Evolutionary conservation across 92 coral and sea anemone genomes (phyloP), one percentile per base, ranked within the genome.

Genomic region (Siderastrea siderea): DNA sequence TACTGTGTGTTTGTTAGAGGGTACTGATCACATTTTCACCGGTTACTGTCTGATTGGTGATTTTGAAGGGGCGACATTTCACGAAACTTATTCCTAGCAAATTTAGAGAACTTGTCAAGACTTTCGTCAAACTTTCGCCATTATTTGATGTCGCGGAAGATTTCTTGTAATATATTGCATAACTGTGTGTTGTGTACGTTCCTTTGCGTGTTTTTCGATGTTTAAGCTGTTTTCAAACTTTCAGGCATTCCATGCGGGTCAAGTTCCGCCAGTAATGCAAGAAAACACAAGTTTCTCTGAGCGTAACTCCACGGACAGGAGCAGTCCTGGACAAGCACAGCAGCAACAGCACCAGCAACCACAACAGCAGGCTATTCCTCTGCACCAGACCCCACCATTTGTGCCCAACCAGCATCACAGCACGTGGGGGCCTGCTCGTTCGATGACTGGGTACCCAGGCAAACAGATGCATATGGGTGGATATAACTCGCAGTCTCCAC

Each of bases 351-450:
- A 57, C 5, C 84, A 67, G 71, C 84, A 87, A 43, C 74, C 45
- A 8, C 85, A 58, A 11, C 90, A 87, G 12, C 89, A 76, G 62
- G 81, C 78, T n/a, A 81, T 77, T 7, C 60, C 92, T 19, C 68
- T 71, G 12, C 90, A 84, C 74, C 93, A 92, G 68, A 43, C 84
- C 38, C 80, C 83, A 12, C 78, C 70, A 81, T 84, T 83, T 54
- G 68, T 74, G 57, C 82, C 61, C 53, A 73, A 58, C n/a, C 91
- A 81, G 49, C 85, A 79, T 6, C 84, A 67, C 7, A 64, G 49
- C 4, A 3, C 75, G 5, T 85, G 89, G 82, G 75, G 83, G n/a
- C 47, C 48, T 2, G 38, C 82, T 15, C 88, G 82, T 51, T 14
- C 88, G 6, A 64, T 75, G 75, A 66, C 81, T n/a, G 59, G 83